These are phyloP conservation scores for Numenius phaeopus DNA, from an alignment of 2,797 vertebrate species.

Conservation along the genomic window DNA sequence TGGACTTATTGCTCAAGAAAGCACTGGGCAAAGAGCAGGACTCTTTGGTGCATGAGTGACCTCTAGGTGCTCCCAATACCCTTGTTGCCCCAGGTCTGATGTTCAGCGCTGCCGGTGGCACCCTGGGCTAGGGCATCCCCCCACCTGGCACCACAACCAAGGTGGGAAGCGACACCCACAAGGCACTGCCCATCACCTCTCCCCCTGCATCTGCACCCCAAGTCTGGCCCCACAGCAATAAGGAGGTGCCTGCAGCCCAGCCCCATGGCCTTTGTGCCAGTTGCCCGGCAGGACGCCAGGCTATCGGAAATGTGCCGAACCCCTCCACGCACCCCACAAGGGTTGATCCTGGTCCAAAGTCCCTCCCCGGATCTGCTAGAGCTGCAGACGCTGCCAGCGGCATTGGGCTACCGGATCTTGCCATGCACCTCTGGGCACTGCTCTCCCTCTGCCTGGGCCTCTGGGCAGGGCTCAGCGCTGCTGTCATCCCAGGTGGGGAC, in stretches of 20 bases:
- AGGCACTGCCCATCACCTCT: background rate
- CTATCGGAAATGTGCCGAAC: fast-evolving
- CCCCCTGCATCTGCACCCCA: background rate
- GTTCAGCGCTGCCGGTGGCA: background rate
- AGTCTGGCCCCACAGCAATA: background rate
- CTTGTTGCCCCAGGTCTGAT: fast-evolving
- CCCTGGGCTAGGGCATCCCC: background rate
- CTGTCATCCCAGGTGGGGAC: constrained; percentile 46
- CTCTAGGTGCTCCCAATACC: background rate
- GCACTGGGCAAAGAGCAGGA: background rate
- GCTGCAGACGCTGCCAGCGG: background rate
- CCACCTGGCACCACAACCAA: fast-evolving
- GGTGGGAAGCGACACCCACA: background rate
- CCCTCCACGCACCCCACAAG: background rate
- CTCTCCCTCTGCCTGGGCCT: constrained; percentile 23
- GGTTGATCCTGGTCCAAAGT: constrained; percentile 39
- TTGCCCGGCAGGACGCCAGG: fast-evolving
- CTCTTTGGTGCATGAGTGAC: fast-evolving
- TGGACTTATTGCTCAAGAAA: background rate
- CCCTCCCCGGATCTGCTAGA: background rate
- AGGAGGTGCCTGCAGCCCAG: background rate
- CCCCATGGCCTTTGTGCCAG: background rate
- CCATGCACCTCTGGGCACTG: background rate
- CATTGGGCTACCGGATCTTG: background rate
- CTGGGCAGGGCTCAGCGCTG: background rate